phyloP scores from a whole-genome alignment of 2,888 invertebrate species.

The Spodoptera picta region DNA sequence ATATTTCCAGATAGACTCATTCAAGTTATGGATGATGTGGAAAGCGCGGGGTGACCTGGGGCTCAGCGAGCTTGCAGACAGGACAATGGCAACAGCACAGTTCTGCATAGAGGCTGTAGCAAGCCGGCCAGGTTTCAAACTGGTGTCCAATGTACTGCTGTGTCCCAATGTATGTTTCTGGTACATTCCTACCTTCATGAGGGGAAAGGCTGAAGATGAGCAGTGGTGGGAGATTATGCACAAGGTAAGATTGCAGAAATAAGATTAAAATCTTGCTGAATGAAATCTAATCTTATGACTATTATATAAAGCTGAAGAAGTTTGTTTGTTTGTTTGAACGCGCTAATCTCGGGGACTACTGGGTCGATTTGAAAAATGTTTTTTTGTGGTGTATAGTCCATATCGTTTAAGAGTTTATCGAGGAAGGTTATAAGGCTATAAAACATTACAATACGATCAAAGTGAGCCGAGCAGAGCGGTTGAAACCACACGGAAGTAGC shows the following conservation, averaged over 20 bases:
- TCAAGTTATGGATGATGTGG: slow-evolving; percentile 98
- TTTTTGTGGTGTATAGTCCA: no score
- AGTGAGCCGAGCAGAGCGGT: no score
- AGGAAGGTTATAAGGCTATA: no score
- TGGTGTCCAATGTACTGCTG: slow-evolving; percentile 89
- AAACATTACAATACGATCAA: no score
- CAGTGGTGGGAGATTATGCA: slow-evolving; percentile 88
- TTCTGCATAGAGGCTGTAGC: slow-evolving; percentile 87
- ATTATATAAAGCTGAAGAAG: no score
- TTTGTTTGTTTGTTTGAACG: no score
- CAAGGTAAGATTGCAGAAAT: slow-evolving; percentile 70
- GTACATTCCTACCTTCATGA: slow-evolving; percentile 91
- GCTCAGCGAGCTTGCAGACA: slow-evolving; percentile 89
- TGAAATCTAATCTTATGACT: no score
- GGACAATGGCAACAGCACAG: slow-evolving; percentile 89
- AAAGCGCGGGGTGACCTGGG: slow-evolving; percentile 92
- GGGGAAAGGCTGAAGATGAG: slow-evolving; percentile 74
- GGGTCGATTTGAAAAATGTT: no score
- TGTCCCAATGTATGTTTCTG: slow-evolving; percentile 97
- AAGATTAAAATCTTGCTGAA: no score
- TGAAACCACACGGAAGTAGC: no score
- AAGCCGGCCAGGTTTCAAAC: slow-evolving; percentile 88
- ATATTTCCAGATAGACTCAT: slow-evolving; percentile 91
- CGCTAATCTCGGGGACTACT: no score
- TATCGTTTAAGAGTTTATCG: no score